phyloP scores from a whole-genome alignment of 2,888 invertebrate species.

The Leucozona laternaria region DNA sequence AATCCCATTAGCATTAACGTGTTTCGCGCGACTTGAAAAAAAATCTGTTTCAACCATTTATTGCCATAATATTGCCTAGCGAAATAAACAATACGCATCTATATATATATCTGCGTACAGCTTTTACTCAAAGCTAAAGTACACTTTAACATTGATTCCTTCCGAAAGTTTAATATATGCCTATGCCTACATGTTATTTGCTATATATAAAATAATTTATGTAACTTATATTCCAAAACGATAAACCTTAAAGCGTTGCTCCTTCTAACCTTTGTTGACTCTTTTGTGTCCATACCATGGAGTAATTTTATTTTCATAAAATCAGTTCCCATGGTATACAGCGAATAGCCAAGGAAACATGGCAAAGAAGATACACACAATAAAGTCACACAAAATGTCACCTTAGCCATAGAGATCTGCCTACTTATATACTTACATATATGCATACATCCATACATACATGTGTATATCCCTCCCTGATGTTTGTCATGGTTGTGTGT shows the following conservation, averaged over 20 bases:
- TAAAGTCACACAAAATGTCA: conserved; percentile 44
- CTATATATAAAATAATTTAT: no score
- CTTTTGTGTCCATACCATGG: conserved; percentile 28
- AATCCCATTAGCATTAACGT: no score
- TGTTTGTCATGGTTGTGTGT: conserved; percentile 19
- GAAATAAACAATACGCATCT: no score
- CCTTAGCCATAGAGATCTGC: conserved; percentile 4
- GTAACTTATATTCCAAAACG: background rate
- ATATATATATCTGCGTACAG: no score
- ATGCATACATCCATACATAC: background rate
- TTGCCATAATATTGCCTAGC: no score
- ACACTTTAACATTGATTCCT: no score
- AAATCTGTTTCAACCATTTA: no score
- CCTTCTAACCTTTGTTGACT: conserved; percentile 61
- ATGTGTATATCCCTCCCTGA: background rate
- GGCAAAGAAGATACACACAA: conserved; percentile 10
- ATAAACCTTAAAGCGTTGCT: conserved; percentile 33
- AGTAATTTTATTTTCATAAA: conserved; percentile 37
- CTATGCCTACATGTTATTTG: no score
- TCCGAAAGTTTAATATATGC: no score
- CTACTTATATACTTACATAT: background rate
- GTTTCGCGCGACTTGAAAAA: no score
- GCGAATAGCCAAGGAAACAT: background rate
- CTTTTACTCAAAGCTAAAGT: no score
- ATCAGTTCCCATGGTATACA: conserved; percentile 64